Evolutionary conservation across 2,888 invertebrate genomes (phyloP).

Genomic region (Troglohyphantes excavatus): DNA sequence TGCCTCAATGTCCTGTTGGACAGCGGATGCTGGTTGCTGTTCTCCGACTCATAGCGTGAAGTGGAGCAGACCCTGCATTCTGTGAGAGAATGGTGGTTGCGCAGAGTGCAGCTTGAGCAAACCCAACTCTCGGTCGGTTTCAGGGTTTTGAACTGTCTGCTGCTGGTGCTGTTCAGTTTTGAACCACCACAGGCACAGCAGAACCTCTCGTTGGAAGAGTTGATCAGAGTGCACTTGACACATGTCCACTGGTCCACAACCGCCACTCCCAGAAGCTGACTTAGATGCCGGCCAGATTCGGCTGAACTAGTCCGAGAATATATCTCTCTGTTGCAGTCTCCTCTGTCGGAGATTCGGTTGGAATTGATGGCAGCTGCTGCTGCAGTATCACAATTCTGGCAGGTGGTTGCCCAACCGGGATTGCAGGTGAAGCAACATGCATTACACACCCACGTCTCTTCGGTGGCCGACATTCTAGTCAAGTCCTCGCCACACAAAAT

Average conservation of each 20-base stretch:
- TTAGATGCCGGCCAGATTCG: constrained; percentile 61
- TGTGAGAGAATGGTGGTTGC: constrained; percentile 80
- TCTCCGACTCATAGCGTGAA: constrained; percentile 38
- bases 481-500: constrained; percentile 71
- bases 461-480: constrained; percentile 70
- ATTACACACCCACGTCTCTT: constrained; percentile 88
- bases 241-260: constrained; percentile 88
- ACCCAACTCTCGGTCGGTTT: constrained; percentile 86
- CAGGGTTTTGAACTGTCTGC: constrained; percentile 86
- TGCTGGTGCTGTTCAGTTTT: constrained; percentile 87
- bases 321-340: constrained; percentile 37
- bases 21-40: constrained; percentile 11
- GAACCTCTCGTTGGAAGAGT: constrained; percentile 87
- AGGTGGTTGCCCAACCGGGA: constrained; percentile 89
- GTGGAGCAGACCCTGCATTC: constrained; percentile 81
- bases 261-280: constrained; percentile 69
- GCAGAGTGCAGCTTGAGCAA: constrained; percentile 90
- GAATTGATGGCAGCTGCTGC: constrained; percentile 54
- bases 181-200: constrained; percentile 95
- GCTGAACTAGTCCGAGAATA: constrained; percentile 46
- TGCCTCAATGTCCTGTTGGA: constrained; percentile 54
- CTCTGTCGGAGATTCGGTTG: constrained; percentile 37
- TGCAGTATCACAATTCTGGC: constrained; percentile 90
- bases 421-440: constrained; percentile 95
- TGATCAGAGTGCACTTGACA: constrained; percentile 92